Percentiles rank a stretch among this genome's conserved stretches.
These are phyloP conservation scores for Miniopterus natalensis DNA, from an alignment of 2,113 vertebrate genomes.

Conservation along the genomic window DNA sequence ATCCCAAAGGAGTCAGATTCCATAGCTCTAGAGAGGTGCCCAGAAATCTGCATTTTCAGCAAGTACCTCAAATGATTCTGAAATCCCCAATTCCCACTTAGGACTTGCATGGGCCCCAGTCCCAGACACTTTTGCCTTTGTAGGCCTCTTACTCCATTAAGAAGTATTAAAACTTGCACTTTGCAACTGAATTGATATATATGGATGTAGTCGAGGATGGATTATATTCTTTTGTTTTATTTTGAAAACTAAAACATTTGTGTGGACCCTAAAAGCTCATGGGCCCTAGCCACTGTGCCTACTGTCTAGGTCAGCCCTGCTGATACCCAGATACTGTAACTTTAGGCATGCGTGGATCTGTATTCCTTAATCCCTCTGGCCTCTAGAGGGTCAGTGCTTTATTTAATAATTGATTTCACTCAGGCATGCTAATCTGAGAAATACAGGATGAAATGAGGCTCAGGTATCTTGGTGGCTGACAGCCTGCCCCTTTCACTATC, in stretches of 20 bases:
- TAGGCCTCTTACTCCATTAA: neutral
- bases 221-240: neutral
- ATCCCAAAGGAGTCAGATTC: neutral
- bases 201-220: neutral
- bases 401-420: neutral
- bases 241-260: conserved; percentile 6
- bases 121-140: neutral
- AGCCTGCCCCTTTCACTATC: neutral
- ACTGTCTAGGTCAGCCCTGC: neutral
- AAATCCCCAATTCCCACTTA: neutral
- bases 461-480: neutral
- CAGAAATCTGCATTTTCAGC: neutral
- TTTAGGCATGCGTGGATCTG: neutral
- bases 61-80: neutral
- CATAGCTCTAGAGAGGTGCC: neutral
- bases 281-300: neutral
- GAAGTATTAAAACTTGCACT: neutral
- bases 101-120: neutral
- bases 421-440: neutral
- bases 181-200: neutral
- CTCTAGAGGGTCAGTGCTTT: neutral
- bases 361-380: neutral
- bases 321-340: neutral
- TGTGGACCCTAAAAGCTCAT: neutral
- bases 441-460: neutral